A percentile compares a stretch with the other conserved stretches of the same genome.
These are phyloP conservation scores for Aurelia sp. DNA, from an alignment of 30 jellyfish, hydroid and myxozoan genomes.

Conservation along the genomic window DNA sequence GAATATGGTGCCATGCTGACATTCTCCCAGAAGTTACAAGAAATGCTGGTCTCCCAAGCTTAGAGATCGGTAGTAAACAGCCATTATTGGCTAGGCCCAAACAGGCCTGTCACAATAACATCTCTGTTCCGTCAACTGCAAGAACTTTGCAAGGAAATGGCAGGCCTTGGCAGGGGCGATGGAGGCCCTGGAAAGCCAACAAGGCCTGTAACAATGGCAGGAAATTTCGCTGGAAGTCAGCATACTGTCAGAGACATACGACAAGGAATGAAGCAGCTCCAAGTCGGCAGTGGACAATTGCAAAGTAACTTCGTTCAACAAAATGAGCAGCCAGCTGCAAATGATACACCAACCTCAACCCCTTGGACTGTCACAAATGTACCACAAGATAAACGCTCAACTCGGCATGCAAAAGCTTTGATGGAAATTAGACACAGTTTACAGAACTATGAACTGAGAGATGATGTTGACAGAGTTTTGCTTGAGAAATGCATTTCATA, in stretches of 20 bases:
- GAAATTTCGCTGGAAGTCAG: constrained; percentile 27
- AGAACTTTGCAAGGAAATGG: constrained; percentile 26
- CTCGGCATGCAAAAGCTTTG: constrained; percentile 67
- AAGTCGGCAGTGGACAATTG: constrained; percentile 28
- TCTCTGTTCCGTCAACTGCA: background rate
- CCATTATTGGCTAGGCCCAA: background rate
- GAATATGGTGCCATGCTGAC: background rate
- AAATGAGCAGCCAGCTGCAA: constrained; percentile 8
- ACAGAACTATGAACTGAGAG: constrained; percentile 61
- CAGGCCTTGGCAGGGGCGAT: constrained; percentile 51
- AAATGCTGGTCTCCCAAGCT: constrained; percentile 1
- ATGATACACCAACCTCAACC: constrained; percentile 15
- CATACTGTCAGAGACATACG: constrained; percentile 47
- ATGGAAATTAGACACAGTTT: constrained; percentile 51
- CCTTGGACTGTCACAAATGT: constrained; percentile 66
- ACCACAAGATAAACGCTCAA: constrained; percentile 53
- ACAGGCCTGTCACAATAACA: background rate
- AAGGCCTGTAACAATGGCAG: constrained; percentile 38
- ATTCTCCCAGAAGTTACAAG: background rate
- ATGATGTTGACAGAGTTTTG: constrained; percentile 57
- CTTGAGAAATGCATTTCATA: constrained; percentile 51
- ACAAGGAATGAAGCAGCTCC: constrained; percentile 70
- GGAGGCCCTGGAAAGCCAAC: constrained; percentile 56
- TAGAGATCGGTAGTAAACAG: background rate
- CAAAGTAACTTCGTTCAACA: background rate